Evolutionary conservation across 64 coral and sea anemone species (phyloP), one percentile per base, ranked within the genome.

Genomic region (Pachyseris speciosa): DNA sequence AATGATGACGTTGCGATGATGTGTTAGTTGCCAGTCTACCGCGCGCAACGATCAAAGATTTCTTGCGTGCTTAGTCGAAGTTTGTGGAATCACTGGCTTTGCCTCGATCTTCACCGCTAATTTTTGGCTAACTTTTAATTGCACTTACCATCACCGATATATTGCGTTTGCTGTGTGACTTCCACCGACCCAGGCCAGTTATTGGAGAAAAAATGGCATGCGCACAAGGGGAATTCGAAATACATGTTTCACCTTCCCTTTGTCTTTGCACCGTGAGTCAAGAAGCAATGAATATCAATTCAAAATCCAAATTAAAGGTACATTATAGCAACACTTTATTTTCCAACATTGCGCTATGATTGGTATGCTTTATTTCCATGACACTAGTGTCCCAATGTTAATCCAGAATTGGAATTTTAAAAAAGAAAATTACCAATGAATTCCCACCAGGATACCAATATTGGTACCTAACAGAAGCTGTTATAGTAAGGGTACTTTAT

Each of bases 361-460:
- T 68, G 64, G 30, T 68, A 68, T 68, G 64, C 64, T 34, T 68
- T 68, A 68, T 68, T 36, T 68, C 30, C 5, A 36, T 20, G 1
- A 37, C 32, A 37, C 67, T 70, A 70, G 36, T 70, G 16, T 70
- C 32, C 36, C 36, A 70, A 70, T 70, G 34, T 38, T 70, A 41
- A 70, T 70, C 67, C 67, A 70, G 32, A 70, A 41, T 70, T 70
- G 67, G 67, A 70, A 39, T 70, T 39, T 70, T 70, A 39, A 70
- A n/a, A n/a, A 70, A 70, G 34, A 39, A 70, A 70, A 11, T 38
- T 70, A 70, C 67, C 67, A 38, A 13, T 70, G 67, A 70, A 70
- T 70, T 70, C 67, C 67, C 67, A 70, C 34, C 5, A 70, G 67
- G 67, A 70, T 70, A 70, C 67, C 67, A 70, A 39, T 71, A 71